A percentile compares a stretch with the other conserved stretches of the same genome.
Evolutionary conservation across 1,140 invertebrate species (phyloP).

Genomic region (Caenorhabditis briggsae): DNA sequence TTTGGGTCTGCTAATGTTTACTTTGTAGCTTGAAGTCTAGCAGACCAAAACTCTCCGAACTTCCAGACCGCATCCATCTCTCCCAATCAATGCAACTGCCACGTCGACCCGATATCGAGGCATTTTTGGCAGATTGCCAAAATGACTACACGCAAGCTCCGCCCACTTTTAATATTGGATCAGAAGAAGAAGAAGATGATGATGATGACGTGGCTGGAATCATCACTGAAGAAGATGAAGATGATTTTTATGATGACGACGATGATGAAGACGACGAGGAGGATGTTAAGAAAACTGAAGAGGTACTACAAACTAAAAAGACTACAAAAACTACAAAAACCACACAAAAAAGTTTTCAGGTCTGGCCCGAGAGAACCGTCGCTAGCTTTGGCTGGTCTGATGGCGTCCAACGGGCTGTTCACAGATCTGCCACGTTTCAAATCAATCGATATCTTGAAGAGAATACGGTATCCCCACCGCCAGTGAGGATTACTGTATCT

Average conservation of each 20-base stretch:
- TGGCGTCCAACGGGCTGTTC: neutral
- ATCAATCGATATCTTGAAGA: conserved; percentile 25
- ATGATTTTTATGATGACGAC: conserved; percentile 24
- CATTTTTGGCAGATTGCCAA: conserved; percentile 33
- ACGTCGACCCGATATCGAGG: conserved; percentile 37
- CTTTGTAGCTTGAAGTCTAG: neutral
- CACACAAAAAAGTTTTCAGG: no score
- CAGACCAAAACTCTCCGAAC: neutral
- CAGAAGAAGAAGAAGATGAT: conserved; percentile 24
- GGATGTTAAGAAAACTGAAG: conserved; percentile 29
- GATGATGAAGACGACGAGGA: conserved; percentile 12
- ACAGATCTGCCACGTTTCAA: conserved; percentile 20
- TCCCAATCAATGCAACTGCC: conserved; percentile 30
- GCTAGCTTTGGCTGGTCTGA: conserved; percentile 11
- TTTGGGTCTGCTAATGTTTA: no score
- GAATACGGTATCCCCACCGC: neutral
- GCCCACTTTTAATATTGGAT: conserved; percentile 43
- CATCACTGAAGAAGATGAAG: conserved; percentile 55
- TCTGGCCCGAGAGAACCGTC: conserved; percentile 44
- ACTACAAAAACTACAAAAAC: no score
- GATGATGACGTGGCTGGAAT: conserved; percentile 4
- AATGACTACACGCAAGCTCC: conserved; percentile 25
- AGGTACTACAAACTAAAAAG: neutral
- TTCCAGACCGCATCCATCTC: conserved; percentile 6
- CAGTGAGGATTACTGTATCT: neutral